Conservation (phyloP, 2,888 invertebrate genomes). For the Cerceris ruficornis region DNA sequence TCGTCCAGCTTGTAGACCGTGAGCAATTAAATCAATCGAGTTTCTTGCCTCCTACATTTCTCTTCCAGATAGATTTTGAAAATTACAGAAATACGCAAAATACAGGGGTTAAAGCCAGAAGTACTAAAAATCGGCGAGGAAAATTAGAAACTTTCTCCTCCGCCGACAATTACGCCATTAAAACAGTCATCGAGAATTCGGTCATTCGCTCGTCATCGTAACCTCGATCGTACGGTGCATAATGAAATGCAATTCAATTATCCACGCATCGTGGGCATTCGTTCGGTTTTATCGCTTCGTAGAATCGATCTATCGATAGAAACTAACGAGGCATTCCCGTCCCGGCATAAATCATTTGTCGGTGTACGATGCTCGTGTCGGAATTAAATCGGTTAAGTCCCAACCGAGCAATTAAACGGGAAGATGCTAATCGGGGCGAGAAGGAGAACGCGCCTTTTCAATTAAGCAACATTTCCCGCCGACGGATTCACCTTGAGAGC, state of each 20-base stretch:
- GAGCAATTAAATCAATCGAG: too few species aligned
- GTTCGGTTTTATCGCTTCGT: background rate
- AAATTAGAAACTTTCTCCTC: too few species aligned
- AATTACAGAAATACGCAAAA: too few species aligned
- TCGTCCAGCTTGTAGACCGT: too few species aligned
- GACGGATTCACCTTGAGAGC: conserved; percentile 36
- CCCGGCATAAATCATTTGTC: conserved; percentile 20
- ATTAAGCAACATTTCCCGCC: conserved; percentile 54
- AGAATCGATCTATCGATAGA: conserved; percentile 1
- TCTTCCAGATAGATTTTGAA: too few species aligned
- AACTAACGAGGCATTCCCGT: background rate
- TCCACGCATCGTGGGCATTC: background rate
- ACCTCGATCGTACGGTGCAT: background rate
- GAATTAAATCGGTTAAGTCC: conserved; percentile 28
- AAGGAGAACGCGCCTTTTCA: conserved; percentile 49
- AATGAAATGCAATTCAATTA: conserved; percentile 4
- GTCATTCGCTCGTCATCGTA: background rate
- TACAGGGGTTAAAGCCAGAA: too few species aligned
- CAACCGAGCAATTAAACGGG: conserved; percentile 51
- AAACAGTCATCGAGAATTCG: background rate
- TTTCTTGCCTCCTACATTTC: too few species aligned
- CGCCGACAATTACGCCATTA: too few species aligned
- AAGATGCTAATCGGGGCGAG: conserved; percentile 51
- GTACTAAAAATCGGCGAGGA: too few species aligned
- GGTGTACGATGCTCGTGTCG: conserved; percentile 16